Conservation (phyloP, 1,140 invertebrate species). For the Potamilus streckersoni region DNA sequence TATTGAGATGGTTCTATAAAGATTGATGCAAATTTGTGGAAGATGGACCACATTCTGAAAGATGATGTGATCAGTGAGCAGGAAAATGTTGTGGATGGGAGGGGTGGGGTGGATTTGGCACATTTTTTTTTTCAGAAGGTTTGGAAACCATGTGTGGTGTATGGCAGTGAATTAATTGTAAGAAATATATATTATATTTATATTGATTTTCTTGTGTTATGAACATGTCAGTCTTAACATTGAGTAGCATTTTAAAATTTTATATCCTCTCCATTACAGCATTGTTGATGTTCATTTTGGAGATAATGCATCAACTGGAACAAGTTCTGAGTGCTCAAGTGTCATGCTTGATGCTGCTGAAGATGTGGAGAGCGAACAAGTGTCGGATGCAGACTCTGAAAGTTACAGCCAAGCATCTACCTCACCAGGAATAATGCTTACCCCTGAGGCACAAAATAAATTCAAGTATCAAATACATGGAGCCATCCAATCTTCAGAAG, state of each 20-base stretch:
- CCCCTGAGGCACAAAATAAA: constrained; percentile 9
- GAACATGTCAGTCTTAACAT: background rate
- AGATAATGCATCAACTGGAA: constrained; percentile 6
- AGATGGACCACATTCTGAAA: no score
- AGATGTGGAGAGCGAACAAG: constrained; percentile 5
- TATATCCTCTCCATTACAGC: constrained; percentile 5
- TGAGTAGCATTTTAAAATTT: background rate
- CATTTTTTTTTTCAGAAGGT: no score
- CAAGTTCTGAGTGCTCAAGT: background rate
- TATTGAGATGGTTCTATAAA: no score
- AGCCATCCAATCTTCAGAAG: background rate
- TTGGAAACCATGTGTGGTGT: no score
- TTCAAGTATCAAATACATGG: constrained; percentile 10
- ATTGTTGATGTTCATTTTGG: constrained; percentile 1
- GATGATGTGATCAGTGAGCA: no score
- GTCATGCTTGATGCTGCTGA: background rate
- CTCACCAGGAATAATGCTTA: constrained; percentile 17
- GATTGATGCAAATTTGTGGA: no score
- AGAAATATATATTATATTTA: no score
- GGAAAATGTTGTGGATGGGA: no score
- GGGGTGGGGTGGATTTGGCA: no score
- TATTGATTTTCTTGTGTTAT: background rate
- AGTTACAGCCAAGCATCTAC: constrained; percentile 12
- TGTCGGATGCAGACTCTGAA: constrained; percentile 25
- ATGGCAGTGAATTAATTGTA: no score